These are phyloP conservation scores for Psix sp. DNA, from an alignment of 1,140 invertebrate genomes.

Conservation along the genomic window DNA sequence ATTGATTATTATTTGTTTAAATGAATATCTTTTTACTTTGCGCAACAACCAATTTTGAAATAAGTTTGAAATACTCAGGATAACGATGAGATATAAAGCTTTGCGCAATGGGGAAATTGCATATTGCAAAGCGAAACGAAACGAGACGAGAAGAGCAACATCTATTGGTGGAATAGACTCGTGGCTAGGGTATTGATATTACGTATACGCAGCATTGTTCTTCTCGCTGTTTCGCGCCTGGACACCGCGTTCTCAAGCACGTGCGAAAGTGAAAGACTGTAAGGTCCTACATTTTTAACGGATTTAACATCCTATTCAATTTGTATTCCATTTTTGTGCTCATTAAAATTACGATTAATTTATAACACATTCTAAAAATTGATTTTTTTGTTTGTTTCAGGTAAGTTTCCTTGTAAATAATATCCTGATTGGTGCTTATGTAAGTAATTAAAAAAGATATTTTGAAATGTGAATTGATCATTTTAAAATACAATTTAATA, in stretches of 20 bases:
- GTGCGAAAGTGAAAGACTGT: background rate
- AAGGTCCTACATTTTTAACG: background rate
- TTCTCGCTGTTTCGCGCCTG: constrained; percentile 19
- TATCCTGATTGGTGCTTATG: background rate
- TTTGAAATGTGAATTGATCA: no score
- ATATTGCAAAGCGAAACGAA: constrained; percentile 47
- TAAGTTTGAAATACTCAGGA: constrained; percentile 28
- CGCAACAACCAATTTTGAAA: constrained; percentile 35
- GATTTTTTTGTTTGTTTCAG: constrained; percentile 34
- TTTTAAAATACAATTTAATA: no score
- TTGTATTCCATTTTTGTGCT: no score
- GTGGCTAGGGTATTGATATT: constrained; percentile 32
- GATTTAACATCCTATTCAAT: no score
- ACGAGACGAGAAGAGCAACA: constrained; percentile 28
- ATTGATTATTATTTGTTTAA: background rate
- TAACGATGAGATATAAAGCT: constrained; percentile 39
- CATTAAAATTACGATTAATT: no score
- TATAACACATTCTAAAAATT: no score
- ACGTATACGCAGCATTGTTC: constrained; percentile 43
- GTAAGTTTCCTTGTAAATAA: constrained; percentile 8
- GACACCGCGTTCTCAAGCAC: constrained; percentile 2
- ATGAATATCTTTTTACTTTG: constrained; percentile 8
- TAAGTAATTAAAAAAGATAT: no score
- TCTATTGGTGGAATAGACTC: constrained; percentile 51
- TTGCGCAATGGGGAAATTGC: constrained; percentile 59